phyloP scores from a whole-genome alignment of 2,888 invertebrate genomes.

The Rotaria socialis region DNA sequence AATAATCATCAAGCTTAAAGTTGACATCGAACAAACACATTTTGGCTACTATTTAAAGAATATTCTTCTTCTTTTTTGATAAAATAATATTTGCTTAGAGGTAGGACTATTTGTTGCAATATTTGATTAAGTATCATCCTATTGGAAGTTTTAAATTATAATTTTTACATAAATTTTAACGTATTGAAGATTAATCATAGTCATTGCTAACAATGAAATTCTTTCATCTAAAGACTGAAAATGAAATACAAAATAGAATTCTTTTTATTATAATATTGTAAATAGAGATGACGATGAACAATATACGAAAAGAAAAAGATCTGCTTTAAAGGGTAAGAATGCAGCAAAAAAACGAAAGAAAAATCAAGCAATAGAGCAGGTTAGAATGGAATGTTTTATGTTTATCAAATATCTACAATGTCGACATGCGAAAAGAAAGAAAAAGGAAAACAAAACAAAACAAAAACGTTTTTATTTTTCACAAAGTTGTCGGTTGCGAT shows the following conservation, averaged over 20 bases:
- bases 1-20: too few relatives aligned
- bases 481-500: background rate
- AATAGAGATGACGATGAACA: background rate
- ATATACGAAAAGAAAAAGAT: background rate
- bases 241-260: background rate
- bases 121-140: background rate
- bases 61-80: background rate
- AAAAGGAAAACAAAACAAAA: background rate
- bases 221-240: background rate
- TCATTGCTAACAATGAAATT: background rate
- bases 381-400: slow-evolving; percentile 24
- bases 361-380: background rate
- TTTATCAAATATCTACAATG: background rate
- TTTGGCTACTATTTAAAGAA: background rate
- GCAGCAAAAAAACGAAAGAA: background rate
- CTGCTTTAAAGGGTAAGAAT: background rate
- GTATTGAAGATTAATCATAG: background rate
- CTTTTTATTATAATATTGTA: background rate
- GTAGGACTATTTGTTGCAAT: background rate
- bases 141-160: background rate
- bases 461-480: background rate
- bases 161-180: background rate
- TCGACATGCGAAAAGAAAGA: background rate
- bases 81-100: background rate
- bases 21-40: background rate